phyloP scores from a whole-genome alignment of 2,888 invertebrate species.

The Seira musarum region DNA sequence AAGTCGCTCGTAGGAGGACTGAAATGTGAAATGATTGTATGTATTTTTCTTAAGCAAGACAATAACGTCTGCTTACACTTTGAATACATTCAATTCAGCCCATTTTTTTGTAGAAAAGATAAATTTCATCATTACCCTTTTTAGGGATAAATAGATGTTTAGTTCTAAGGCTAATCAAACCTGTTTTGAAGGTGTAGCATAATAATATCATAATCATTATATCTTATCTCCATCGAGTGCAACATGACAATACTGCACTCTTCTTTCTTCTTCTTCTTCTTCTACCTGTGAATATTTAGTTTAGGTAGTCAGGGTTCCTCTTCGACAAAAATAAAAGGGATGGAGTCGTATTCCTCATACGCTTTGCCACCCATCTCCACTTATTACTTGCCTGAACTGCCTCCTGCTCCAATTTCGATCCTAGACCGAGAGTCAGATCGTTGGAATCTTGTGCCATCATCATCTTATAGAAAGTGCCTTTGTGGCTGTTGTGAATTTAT shows the following conservation, averaged over 20 bases:
- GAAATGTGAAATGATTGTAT: constrained; percentile 10
- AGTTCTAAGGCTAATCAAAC: constrained; percentile 46
- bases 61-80: background rate
- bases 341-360: constrained; percentile 30
- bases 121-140: constrained; percentile 54
- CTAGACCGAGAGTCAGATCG: constrained; percentile 53
- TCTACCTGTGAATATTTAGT: background rate
- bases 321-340: background rate
- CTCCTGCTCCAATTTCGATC: constrained; percentile 53
- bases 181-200: constrained; percentile 54
- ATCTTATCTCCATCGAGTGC: constrained; percentile 28
- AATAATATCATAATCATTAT: constrained; percentile 32
- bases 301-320: constrained; percentile 4
- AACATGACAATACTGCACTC: background rate
- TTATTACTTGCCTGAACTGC: constrained; percentile 50
- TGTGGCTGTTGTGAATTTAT: constrained; percentile 66
- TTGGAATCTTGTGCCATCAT: constrained; percentile 43
- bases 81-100: background rate
- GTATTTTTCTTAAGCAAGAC: background rate
- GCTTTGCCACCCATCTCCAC: constrained; percentile 44
- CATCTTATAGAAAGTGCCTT: constrained; percentile 53
- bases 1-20: constrained; percentile 48
- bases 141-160: constrained; percentile 56
- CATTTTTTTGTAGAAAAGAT: constrained; percentile 37
- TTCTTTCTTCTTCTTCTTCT: background rate